These are phyloP conservation scores for Adoxophyes honmai DNA, from an alignment of 1,140 invertebrate species.

Conservation along the genomic window DNA sequence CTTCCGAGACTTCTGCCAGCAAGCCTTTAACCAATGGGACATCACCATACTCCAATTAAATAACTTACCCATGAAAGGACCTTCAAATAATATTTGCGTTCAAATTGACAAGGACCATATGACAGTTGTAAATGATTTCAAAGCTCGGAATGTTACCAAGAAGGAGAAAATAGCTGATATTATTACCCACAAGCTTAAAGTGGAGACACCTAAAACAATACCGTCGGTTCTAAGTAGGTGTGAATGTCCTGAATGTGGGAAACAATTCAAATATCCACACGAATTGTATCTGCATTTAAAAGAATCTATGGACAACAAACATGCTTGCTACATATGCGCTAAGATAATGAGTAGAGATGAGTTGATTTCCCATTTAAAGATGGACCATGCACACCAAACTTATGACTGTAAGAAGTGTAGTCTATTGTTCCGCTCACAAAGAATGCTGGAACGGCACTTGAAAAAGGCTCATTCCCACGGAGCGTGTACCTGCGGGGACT, in stretches of 20 bases:
- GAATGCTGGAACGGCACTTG: slow-evolving; percentile 34
- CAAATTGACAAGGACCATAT: background rate
- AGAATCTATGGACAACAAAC: slow-evolving; percentile 42
- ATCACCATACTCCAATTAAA: slow-evolving; percentile 32
- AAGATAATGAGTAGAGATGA: slow-evolving; percentile 43
- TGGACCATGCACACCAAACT: slow-evolving; percentile 31
- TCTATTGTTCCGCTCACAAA: slow-evolving; percentile 29
- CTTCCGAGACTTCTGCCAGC: slow-evolving; percentile 42
- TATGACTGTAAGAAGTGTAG: slow-evolving; percentile 53
- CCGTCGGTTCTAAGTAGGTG: slow-evolving; percentile 6
- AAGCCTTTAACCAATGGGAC: slow-evolving; percentile 41
- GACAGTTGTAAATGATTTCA: background rate
- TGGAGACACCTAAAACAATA: too few relatives aligned
- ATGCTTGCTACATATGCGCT: slow-evolving; percentile 54
- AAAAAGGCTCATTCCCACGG: slow-evolving; percentile 35
- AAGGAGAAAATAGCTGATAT: background rate
- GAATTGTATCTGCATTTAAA: slow-evolving; percentile 50
- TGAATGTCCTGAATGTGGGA: slow-evolving; percentile 47
- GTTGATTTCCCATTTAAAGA: slow-evolving; percentile 38
- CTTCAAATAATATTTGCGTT: background rate
- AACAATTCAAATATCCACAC: slow-evolving; percentile 40
- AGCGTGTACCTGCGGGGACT: slow-evolving; percentile 44
- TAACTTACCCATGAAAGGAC: slow-evolving; percentile 25
- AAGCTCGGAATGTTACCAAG: background rate
- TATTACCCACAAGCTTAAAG: too few relatives aligned